These are phyloP conservation scores for Dolomedes plantarius DNA, from an alignment of 2,888 invertebrate genomes.

Conservation along the genomic window DNA sequence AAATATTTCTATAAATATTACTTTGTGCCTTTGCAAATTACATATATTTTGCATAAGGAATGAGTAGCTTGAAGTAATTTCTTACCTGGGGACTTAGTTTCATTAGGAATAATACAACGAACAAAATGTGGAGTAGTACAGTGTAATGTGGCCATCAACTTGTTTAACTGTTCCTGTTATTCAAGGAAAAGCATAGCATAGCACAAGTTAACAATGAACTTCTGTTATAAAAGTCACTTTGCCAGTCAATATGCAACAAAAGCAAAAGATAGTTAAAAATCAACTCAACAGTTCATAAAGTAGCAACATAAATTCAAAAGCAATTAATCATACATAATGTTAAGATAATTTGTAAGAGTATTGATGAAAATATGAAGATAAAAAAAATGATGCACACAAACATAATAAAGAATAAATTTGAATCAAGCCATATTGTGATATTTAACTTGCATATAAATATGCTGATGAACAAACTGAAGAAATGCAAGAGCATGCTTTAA, in stretches of 20 bases:
- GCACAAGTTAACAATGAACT: constrained; percentile 31
- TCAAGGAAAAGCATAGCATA: constrained; percentile 55
- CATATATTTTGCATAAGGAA: no score
- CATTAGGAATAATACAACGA: constrained; percentile 99
- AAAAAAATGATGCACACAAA: no score
- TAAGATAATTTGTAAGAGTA: no score
- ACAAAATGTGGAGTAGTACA: constrained; percentile 99
- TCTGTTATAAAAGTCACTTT: neutral
- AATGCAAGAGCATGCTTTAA: neutral
- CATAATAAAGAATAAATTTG: neutral
- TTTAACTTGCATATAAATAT: no score
- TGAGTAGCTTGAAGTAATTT: neutral
- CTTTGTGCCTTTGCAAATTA: no score
- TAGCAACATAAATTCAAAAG: neutral
- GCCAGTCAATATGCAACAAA: neutral
- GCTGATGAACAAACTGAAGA: no score
- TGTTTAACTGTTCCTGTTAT: constrained; percentile 93
- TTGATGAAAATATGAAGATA: no score
- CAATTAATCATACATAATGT: no score
- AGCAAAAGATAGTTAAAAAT: neutral
- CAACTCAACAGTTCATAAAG: neutral
- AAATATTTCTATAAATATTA: no score
- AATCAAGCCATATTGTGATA: no score
- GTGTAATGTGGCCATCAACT: constrained; percentile 96
- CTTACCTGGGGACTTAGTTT: constrained; percentile 78